Conservation (phyloP, 2,113 vertebrate species). For the Callionymus lyra region DNA sequence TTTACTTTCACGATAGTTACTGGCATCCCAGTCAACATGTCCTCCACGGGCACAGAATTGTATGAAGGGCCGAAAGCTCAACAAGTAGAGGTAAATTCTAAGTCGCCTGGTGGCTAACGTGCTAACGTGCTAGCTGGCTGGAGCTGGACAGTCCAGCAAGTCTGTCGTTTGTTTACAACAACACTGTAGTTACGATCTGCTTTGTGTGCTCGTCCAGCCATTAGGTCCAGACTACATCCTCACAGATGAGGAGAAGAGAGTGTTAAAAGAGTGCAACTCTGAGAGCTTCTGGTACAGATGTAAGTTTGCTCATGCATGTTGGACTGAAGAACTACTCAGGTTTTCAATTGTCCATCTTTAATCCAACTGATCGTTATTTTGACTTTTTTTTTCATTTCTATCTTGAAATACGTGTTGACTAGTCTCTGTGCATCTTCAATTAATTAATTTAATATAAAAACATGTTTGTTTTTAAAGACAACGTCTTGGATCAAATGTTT, state of each 20-base stretch:
- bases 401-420: too few relatives aligned
- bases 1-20: slow-evolving; percentile 4
- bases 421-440: too few relatives aligned
- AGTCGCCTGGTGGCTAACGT: slow-evolving; percentile 9
- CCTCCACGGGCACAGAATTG: slow-evolving; percentile 22
- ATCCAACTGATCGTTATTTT: too few relatives aligned
- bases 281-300: slow-evolving; percentile 88
- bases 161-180: too few relatives aligned
- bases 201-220: slow-evolving; percentile 4
- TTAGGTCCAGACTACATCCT: slow-evolving; percentile 66
- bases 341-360: too few relatives aligned
- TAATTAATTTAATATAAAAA: background rate
- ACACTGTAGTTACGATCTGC: background rate
- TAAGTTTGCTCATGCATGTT: slow-evolving; percentile 51
- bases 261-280: slow-evolving; percentile 76
- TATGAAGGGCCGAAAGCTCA: slow-evolving; percentile 21
- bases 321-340: background rate
- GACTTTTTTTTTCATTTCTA: too few relatives aligned
- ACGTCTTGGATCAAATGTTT: too few relatives aligned
- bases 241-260: slow-evolving; percentile 77
- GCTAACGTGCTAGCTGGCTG: slow-evolving; percentile 13
- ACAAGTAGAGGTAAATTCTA: slow-evolving; percentile 25
- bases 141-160: background rate
- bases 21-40: slow-evolving; percentile 27
- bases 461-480: too few relatives aligned